These are phyloP conservation scores for Trissoscelio sp. DNA, from an alignment of 2,888 invertebrate species.

Conservation along the genomic window DNA sequence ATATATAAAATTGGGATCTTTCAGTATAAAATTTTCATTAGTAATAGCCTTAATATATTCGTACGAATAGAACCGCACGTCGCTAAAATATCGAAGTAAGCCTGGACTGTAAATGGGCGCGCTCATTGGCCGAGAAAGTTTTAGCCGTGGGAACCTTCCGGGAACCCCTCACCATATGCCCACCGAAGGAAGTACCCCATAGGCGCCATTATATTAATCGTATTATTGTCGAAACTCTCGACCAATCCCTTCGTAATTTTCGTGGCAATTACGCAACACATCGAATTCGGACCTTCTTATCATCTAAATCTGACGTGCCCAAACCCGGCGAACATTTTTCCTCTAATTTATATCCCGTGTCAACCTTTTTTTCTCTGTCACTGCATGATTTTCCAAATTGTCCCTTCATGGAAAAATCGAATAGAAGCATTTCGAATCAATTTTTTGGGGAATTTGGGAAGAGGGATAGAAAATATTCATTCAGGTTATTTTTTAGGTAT, in stretches of 20 bases:
- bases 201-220: constrained; percentile 67
- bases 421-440: too few species aligned
- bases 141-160: constrained; percentile 83
- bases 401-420: too few species aligned
- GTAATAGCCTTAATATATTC: constrained; percentile 21
- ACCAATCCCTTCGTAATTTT: constrained; percentile 37
- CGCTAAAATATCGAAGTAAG: constrained; percentile 32
- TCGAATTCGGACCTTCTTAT: constrained; percentile 16
- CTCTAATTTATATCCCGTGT: too few species aligned
- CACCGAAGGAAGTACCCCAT: constrained; percentile 79
- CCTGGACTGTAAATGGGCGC: constrained; percentile 49
- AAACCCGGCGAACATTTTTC: neutral
- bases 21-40: too few species aligned
- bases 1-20: too few species aligned
- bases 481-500: too few species aligned
- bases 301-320: constrained; percentile 2
- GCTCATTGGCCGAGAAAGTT: constrained; percentile 77
- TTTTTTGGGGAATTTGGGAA: too few species aligned
- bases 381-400: too few species aligned
- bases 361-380: too few species aligned
- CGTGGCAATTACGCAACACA: constrained; percentile 27
- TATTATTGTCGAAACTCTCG: constrained; percentile 53
- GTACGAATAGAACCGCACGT: constrained; percentile 29
- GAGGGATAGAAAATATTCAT: too few species aligned
- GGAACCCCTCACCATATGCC: constrained; percentile 82